A percentile compares a stretch with the other conserved stretches of the same genome.
Evolutionary conservation across 2,113 vertebrate species (phyloP).

Genomic region (Quiscalus mexicanus): DNA sequence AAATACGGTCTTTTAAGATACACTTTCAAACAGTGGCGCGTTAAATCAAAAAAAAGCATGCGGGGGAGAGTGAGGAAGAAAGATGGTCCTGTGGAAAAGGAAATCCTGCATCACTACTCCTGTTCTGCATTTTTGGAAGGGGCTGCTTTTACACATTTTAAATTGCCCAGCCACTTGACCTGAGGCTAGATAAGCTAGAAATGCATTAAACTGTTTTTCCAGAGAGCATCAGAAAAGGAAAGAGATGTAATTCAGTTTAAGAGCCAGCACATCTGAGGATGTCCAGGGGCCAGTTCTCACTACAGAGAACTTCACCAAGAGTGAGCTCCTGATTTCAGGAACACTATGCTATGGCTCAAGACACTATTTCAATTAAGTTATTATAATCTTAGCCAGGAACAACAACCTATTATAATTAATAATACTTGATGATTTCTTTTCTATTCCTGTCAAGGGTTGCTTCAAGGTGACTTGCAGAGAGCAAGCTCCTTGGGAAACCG

Average conservation of each 20-base stretch:
- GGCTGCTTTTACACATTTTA: neutral
- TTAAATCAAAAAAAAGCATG: slow-evolving; percentile 21
- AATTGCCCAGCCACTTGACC: neutral
- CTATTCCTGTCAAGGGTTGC: slow-evolving; percentile 28
- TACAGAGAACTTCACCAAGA: neutral
- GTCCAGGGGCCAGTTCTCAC: neutral
- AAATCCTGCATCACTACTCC: neutral
- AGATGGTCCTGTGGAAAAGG: neutral
- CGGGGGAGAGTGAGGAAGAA: neutral
- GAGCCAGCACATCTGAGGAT: neutral
- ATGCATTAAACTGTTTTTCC: neutral
- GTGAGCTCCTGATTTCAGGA: neutral
- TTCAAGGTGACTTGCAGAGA: slow-evolving; percentile 23
- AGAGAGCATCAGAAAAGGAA: neutral
- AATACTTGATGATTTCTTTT: slow-evolving; percentile 36
- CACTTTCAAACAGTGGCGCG: slow-evolving; percentile 6
- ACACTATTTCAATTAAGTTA: slow-evolving; percentile 21
- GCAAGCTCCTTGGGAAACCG: neutral
- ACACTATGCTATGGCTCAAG: neutral
- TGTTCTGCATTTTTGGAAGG: neutral
- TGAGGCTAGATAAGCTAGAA: neutral
- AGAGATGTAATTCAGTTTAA: neutral
- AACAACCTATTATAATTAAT: slow-evolving; percentile 58
- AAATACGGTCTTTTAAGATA: slow-evolving; percentile 64
- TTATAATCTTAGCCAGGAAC: slow-evolving; percentile 35